Evolutionary conservation across 2,797 vertebrate genomes (phyloP), one percentile per base, ranked within the genome.

Genomic region (Catamblyrhynchus diadema): DNA sequence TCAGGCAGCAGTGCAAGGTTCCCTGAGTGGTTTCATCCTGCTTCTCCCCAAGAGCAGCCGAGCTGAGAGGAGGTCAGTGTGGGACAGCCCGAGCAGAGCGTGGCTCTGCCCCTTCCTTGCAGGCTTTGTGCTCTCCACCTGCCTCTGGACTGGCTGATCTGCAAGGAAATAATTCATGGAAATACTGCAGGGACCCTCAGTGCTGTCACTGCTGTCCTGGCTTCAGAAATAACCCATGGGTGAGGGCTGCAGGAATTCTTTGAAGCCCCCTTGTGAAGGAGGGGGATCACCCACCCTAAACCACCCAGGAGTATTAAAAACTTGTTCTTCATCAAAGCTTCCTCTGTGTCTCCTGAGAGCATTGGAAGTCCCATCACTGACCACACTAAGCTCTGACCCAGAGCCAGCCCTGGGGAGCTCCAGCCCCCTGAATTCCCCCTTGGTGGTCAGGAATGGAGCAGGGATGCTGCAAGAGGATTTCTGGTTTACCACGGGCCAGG

Each of bases 71-170:
- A 80, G 51, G 28, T 54, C 42, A 28, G 6, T 0, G 0, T 8
- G 2, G 4, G 75, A 30, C 12, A 51, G 24, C 41, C 32, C 0
- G 2, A 47, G 51, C 28, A 61, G 27, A 0, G 0, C 9, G 0
- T 2, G 32, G 45, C 7, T 22, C 57, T 79, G 50, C 18, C 25
- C 39, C 41, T 64, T 74, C 41, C 33, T 30, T 1, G 0, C 42
- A 73, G 81, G 28, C 8, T 59, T 25, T 62, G 35, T 7, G 10
- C 16, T 51, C 45, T 1, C 23, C 57, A 4, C 20, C 19, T 2
- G 12, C 78, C 41, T 32, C 54, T 11, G 37, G 6, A 1, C 30
- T 23, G 53, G 8, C 19, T n/a, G 30, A 16, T 21, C 45, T 41
- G 28, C 28, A 56, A 13, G 54, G 16, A 60, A 56, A 65, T 4